A percentile compares a stretch with the other conserved stretches of the same genome.
Evolutionary conservation across 2,797 vertebrate species (phyloP).

Genomic region (Rhinoraja longicauda): DNA sequence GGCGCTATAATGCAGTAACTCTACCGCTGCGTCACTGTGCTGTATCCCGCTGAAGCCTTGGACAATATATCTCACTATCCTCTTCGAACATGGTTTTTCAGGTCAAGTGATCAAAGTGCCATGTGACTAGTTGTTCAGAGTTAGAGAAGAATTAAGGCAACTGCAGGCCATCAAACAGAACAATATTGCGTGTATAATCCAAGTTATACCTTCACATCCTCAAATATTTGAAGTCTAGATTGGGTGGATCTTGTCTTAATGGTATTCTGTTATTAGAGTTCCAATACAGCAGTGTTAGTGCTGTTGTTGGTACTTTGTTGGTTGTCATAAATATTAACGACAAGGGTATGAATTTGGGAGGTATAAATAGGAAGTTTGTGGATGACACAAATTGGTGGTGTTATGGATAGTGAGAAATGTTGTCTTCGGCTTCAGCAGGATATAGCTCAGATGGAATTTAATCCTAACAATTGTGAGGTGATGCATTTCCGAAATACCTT

Average conservation of each 20-base stretch:
- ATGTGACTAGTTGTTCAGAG: neutral
- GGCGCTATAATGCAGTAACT: no score
- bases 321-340: no score
- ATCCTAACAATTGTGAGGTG: no score
- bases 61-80: no score
- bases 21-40: no score
- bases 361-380: no score
- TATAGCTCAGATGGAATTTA: no score
- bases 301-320: no score
- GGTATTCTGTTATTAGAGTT: neutral
- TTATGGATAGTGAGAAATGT: neutral
- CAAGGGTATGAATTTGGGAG: neutral
- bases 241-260: neutral
- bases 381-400: neutral
- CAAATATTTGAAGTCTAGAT: neutral
- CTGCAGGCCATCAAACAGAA: neutral
- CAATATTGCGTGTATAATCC: neutral
- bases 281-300: no score
- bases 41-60: no score
- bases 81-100: no score
- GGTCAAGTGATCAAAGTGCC: neutral
- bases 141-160: neutral
- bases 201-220: neutral
- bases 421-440: neutral
- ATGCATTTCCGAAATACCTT: neutral